phyloP scores from a whole-genome alignment of 92 coral and sea anemone species.

The Muricea muricata region DNA sequence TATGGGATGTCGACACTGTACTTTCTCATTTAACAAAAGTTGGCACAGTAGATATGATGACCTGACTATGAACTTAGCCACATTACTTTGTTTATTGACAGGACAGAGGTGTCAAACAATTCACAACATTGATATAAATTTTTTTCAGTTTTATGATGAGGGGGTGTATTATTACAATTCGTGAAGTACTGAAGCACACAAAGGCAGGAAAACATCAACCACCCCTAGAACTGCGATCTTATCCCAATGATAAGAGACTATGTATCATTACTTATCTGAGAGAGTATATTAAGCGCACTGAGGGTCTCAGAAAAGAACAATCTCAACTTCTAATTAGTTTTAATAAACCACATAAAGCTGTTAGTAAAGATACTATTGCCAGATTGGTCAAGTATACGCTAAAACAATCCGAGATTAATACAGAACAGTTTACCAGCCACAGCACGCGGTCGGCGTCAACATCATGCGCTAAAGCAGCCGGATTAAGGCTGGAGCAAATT shows the following conservation, averaged over 20 bases:
- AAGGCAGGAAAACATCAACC: neutral
- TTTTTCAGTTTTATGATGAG: neutral
- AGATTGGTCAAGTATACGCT: no score
- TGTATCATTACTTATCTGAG: neutral
- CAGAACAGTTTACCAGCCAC: no score
- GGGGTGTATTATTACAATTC: neutral
- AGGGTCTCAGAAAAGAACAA: neutral
- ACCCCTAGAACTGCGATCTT: neutral
- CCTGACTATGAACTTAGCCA: neutral
- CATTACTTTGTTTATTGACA: neutral
- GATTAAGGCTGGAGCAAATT: no score
- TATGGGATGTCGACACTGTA: no score
- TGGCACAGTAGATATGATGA: no score
- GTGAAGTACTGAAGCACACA: neutral
- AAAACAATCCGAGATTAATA: no score
- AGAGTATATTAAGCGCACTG: neutral
- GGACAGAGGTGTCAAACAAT: slow-evolving; percentile 3
- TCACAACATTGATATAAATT: neutral
- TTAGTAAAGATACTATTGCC: no score
- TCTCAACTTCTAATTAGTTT: neutral
- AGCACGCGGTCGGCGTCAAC: no score
- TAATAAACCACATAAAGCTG: neutral
- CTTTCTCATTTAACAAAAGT: no score
- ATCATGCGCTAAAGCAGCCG: no score
- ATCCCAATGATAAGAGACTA: neutral